Evolutionary conservation across 1,140 invertebrate genomes (phyloP).

Genomic region (Bathynomus jamesi): DNA sequence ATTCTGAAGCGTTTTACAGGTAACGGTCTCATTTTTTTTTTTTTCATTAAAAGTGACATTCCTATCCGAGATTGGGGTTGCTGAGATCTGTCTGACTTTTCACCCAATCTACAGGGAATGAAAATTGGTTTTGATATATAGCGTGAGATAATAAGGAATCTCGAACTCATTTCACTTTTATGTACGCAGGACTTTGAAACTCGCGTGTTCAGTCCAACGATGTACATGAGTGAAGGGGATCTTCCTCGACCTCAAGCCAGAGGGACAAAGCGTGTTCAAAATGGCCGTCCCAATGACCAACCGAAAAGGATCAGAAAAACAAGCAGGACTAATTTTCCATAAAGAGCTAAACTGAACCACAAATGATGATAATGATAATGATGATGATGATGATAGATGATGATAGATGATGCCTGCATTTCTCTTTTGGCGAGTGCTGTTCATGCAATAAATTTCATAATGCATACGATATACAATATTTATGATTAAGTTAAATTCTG

Average conservation of each 20-base stretch:
- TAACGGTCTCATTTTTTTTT: not conserved
- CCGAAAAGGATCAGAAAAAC: not conserved
- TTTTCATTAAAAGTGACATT: constrained; percentile 3
- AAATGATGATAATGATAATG: too few species aligned
- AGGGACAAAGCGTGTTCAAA: not conserved
- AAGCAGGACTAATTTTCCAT: not conserved
- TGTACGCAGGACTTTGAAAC: constrained; percentile 44
- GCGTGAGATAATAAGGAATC: not conserved
- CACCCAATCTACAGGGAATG: too few species aligned
- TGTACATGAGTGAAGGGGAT: constrained; percentile 37
- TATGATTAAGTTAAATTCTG: too few species aligned
- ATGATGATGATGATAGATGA: too few species aligned
- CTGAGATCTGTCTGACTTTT: too few species aligned
- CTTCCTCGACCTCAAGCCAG: constrained; percentile 3
- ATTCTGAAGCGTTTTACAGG: not conserved
- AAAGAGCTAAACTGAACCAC: not conserved
- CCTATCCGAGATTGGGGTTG: too few species aligned
- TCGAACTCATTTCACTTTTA: not conserved
- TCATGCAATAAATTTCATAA: too few species aligned
- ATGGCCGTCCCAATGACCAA: not conserved
- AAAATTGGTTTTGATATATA: not conserved
- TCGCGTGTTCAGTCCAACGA: constrained; percentile 47
- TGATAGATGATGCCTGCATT: too few species aligned
- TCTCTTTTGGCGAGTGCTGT: too few species aligned
- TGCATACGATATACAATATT: too few species aligned